Evolutionary conservation across 2,797 vertebrate genomes (phyloP), one percentile per base, ranked within the genome.

Genomic region (Dermochelys coriacea): DNA sequence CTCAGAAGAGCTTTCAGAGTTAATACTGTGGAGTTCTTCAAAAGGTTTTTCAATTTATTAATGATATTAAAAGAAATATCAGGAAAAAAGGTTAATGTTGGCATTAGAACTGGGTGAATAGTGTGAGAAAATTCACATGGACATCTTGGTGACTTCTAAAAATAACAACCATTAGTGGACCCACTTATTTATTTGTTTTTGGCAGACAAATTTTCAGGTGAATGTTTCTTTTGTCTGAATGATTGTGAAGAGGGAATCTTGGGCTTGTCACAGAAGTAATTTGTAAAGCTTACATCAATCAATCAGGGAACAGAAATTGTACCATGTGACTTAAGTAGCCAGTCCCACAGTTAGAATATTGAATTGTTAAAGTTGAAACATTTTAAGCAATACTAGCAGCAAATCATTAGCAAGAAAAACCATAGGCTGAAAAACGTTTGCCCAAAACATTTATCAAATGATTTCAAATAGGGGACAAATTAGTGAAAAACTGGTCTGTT

Each of bases 401-500:
- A 94, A 96, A 95, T 94, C 89, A 90, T 91, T 95, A 90, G 84
- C 68, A 91, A 96, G 88, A 80, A 94, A 96, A 95, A 83, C 80
- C 89, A 90, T 81, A 92, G 93, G 86, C 91, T 94, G 96, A 96
- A 96, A 97, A 97, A 94, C 94, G 90, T 95, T 96, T 96, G 96
- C 94, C 95, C 95, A 97, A 93, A 93, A 96, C 94, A 95, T 97
- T 97, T 96, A 94, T 95, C 94, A 96, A 90, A 87, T 34, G 87
- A 90, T 95, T 82, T 97, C 96, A 90, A 96, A 97, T 94, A 95
- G 95, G 95, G 95, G 96, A 97, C 57, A 97, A 97, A 95, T 97
- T 96, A 97, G 88, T 96, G 96, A 97, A 97, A 96, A 95, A 94
- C 93, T 93, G 80, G 91, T 94, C 94, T 97, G 84, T 97, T 97